Percentiles rank a stretch among this genome's conserved stretches.
Conservation (phyloP, 2,888 invertebrate species). For the Drosophila melanosoma region DNA sequence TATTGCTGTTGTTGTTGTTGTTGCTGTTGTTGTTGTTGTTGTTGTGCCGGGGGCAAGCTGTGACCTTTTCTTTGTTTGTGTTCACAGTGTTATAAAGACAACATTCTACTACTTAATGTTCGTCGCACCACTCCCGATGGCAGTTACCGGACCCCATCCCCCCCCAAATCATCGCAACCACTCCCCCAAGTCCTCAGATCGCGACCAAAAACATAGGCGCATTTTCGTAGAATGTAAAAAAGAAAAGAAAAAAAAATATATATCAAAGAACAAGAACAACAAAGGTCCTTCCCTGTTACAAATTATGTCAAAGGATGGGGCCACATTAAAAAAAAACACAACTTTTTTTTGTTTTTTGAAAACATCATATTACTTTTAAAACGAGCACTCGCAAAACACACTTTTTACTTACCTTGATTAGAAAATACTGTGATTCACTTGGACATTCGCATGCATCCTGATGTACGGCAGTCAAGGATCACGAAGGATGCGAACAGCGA, state of each 20-base stretch:
- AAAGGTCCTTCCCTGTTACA: slow-evolving; percentile 16
- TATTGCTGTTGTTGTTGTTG: slow-evolving; percentile 32
- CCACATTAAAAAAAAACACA: slow-evolving; percentile 47
- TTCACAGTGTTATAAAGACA: slow-evolving; percentile 81
- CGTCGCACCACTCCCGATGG: slow-evolving; percentile 57
- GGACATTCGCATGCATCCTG: not conserved
- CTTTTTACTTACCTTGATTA: slow-evolving; percentile 59
- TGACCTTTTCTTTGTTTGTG: slow-evolving; percentile 74
- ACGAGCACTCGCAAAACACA: slow-evolving; percentile 57
- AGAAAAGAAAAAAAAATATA: not conserved
- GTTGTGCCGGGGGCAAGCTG: slow-evolving; percentile 67
- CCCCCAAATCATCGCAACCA: not conserved
- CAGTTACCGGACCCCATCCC: slow-evolving; percentile 30
- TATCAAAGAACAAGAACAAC: slow-evolving; percentile 70
- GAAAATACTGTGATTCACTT: slow-evolving; percentile 66
- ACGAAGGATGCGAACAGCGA: not conserved
- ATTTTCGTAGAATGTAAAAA: slow-evolving; percentile 30
- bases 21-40: slow-evolving; percentile 43
- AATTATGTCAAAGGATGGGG: slow-evolving; percentile 7
- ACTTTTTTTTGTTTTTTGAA: slow-evolving; percentile 1
- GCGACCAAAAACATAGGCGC: slow-evolving; percentile 6
- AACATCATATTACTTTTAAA: slow-evolving; percentile 62
- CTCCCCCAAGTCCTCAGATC: not conserved
- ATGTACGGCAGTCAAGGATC: not conserved
- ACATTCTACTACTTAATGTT: slow-evolving; percentile 80